Percentiles rank a stretch among this genome's conserved stretches.
These are phyloP conservation scores for Smittia aterrima DNA, from an alignment of 2,888 invertebrate species.

Conservation along the genomic window DNA sequence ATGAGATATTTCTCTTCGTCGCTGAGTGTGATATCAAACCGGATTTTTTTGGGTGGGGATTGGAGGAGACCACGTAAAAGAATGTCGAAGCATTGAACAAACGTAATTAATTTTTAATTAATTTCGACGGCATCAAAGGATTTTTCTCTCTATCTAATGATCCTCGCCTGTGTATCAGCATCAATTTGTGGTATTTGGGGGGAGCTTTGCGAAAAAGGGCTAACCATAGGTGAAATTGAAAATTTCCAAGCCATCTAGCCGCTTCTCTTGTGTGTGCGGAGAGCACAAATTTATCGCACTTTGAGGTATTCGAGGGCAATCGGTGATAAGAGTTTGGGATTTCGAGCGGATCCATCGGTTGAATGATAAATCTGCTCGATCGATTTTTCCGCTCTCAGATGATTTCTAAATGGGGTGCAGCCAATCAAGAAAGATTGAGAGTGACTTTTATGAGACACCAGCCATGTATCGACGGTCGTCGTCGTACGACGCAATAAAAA, in stretches of 20 bases:
- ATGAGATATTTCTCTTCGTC: not conserved
- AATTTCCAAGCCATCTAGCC: not conserved
- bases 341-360: not conserved
- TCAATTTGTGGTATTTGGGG: not conserved
- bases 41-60: not conserved
- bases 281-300: slow-evolving; percentile 5
- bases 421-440: slow-evolving; percentile 14
- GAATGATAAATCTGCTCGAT: not conserved
- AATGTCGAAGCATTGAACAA: not conserved
- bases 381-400: slow-evolving; percentile 4
- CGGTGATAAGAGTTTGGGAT: slow-evolving; percentile 5
- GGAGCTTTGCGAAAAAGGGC: not conserved
- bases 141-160: not conserved
- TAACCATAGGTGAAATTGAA: not conserved
- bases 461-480: not conserved
- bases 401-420: not conserved
- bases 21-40: too few species aligned
- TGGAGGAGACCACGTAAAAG: not conserved
- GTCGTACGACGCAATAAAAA: not conserved
- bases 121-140: not conserved
- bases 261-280: not conserved
- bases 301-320: not conserved
- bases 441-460: not conserved
- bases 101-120: slow-evolving; percentile 38
- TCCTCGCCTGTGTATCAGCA: not conserved